These are phyloP conservation scores for Periparus ater DNA, from an alignment of 2,797 vertebrate genomes.

Conservation along the genomic window DNA sequence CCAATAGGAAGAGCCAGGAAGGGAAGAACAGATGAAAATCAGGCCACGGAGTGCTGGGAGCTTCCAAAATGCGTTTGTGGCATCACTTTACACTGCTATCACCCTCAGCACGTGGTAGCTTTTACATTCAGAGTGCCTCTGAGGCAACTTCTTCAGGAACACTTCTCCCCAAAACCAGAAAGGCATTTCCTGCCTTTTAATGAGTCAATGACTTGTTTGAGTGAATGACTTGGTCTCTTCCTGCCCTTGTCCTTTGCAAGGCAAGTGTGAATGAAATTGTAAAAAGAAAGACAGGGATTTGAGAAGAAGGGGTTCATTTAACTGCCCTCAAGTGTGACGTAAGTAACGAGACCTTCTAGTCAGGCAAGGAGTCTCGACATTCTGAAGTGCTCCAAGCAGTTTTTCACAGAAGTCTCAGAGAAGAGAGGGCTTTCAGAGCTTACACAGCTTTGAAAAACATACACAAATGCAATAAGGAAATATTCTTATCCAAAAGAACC, in stretches of 20 bases:
- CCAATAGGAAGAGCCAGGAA: neutral
- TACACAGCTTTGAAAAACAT: slow-evolving; percentile 23
- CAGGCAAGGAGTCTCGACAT: neutral
- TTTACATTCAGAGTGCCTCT: neutral
- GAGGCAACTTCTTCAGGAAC: neutral
- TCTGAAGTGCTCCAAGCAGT: neutral
- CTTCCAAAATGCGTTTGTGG: neutral
- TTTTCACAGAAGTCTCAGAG: slow-evolving; percentile 9
- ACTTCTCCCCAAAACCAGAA: neutral
- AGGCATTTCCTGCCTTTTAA: slow-evolving; percentile 17
- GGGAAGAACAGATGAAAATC: neutral
- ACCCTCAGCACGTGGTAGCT: neutral
- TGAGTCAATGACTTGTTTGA: neutral
- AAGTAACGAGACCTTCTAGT: slow-evolving; percentile 8
- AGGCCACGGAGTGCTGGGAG: neutral
- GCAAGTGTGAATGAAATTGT: slow-evolving; percentile 18
- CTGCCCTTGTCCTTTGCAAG: slow-evolving; percentile 25
- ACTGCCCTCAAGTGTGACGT: neutral
- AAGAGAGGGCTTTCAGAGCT: neutral
- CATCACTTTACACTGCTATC: neutral
- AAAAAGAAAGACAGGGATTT: neutral
- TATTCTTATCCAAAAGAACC: slow-evolving; percentile 32
- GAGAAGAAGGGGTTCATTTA: slow-evolving; percentile 41
- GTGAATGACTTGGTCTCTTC: neutral
- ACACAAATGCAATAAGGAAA: slow-evolving; percentile 26